Evolutionary conservation across 2,797 vertebrate species (phyloP).

Genomic region (Anguilla marmorata): DNA sequence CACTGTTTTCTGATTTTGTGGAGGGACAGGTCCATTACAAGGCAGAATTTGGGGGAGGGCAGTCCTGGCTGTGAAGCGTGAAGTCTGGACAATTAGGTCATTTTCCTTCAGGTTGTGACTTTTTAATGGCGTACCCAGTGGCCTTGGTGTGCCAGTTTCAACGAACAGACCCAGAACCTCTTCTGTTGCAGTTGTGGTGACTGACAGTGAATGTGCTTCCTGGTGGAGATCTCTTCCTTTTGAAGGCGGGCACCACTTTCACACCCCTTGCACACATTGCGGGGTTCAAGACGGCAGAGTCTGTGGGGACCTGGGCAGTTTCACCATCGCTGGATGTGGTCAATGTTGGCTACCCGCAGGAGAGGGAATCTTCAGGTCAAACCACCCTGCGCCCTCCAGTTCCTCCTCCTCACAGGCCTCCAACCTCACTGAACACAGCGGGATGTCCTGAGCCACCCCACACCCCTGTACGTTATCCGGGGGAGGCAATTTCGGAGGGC

Average conservation of each 20-base stretch:
- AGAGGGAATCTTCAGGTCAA: neutral
- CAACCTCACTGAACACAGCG: slow-evolving; percentile 49
- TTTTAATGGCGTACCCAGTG: neutral
- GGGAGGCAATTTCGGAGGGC: slow-evolving; percentile 46
- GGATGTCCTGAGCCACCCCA: slow-evolving; percentile 23
- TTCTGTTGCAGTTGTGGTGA: neutral
- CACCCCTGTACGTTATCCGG: neutral
- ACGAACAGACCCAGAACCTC: neutral
- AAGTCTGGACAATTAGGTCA: neutral
- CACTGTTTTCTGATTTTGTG: neutral
- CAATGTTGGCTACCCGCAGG: too few species aligned
- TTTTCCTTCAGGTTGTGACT: neutral
- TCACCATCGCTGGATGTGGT: neutral
- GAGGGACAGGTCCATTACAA: neutral
- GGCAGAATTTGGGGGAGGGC: neutral
- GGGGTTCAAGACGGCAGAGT: neutral
- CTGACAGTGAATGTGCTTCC: neutral
- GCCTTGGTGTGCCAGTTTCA: neutral
- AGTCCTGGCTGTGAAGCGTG: neutral
- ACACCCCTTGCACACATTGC: too few species aligned
- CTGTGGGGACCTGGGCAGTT: neutral
- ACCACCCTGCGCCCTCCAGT: neutral
- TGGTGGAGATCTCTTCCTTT: neutral
- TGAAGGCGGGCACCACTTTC: neutral
- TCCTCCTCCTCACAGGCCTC: slow-evolving; percentile 17